Evolutionary conservation across 2,888 invertebrate genomes (phyloP).

Genomic region (Pyrrhia umbra): DNA sequence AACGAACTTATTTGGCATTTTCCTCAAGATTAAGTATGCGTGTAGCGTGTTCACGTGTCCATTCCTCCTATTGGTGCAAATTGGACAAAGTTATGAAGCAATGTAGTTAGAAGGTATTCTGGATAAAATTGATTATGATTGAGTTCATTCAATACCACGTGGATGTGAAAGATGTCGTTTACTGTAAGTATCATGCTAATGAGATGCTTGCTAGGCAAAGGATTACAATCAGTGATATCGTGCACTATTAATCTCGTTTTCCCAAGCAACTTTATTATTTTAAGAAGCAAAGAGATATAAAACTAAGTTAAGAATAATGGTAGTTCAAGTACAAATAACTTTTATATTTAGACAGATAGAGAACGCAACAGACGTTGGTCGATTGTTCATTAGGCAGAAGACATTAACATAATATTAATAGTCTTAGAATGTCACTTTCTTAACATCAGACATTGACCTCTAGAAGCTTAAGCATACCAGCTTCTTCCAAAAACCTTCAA

Average conservation of each 20-base stretch:
- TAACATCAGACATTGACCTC: constrained; percentile 21
- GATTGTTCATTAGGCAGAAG: background rate
- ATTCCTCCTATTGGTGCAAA: background rate
- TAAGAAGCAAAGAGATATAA: background rate
- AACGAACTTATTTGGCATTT: constrained; percentile 47
- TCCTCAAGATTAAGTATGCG: constrained; percentile 29
- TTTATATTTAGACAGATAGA: background rate
- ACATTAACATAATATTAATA: constrained; percentile 9
- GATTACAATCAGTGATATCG: background rate
- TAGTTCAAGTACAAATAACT: background rate
- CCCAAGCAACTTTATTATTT: background rate
- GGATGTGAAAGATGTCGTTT: background rate
- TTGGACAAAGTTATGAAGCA: background rate
- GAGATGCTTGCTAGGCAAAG: background rate
- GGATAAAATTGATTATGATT: background rate
- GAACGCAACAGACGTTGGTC: background rate
- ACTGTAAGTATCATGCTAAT: background rate
- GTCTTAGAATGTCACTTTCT: constrained; percentile 15
- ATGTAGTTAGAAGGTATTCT: background rate
- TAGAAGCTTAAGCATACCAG: constrained; percentile 27
- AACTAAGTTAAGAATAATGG: constrained; percentile 1
- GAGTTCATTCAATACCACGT: background rate
- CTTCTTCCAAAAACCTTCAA: background rate
- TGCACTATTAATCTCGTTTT: background rate
- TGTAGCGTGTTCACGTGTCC: constrained; percentile 12